phyloP scores from a whole-genome alignment of 2,113 vertebrate species.

The Platysteira castanea region DNA sequence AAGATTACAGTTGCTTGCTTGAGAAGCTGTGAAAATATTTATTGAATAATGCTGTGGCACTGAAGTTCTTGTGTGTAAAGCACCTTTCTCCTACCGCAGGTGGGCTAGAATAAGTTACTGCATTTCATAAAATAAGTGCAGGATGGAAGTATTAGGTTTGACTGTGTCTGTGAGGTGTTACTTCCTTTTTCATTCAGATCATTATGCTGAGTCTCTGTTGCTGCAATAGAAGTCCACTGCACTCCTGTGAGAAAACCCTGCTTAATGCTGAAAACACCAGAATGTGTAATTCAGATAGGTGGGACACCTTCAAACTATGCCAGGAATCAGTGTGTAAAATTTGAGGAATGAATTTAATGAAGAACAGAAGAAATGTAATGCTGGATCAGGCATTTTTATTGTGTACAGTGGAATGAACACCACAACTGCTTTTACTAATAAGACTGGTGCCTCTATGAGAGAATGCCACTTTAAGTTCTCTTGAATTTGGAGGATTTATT shows the following conservation, averaged over 20 bases:
- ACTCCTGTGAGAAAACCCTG: not conserved
- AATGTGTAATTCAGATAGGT: not conserved
- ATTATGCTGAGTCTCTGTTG: not conserved
- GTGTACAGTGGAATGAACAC: not conserved
- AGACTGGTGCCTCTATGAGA: not conserved
- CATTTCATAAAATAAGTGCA: not conserved
- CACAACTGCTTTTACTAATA: not conserved
- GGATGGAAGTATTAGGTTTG: not conserved
- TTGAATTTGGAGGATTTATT: not conserved
- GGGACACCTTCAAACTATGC: not conserved
- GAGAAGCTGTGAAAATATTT: not conserved
- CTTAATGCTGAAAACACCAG: not conserved
- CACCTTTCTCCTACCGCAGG: not conserved
- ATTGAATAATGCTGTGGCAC: not conserved
- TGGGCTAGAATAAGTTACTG: not conserved
- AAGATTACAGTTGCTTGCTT: not conserved
- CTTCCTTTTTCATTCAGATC: not conserved
- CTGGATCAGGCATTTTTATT: not conserved
- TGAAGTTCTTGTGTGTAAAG: not conserved
- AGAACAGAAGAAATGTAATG: not conserved
- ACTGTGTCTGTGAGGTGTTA: not conserved
- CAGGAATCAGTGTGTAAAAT: not conserved
- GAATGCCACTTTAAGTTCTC: not conserved
- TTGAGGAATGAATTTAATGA: not conserved
- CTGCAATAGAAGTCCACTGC: not conserved